phyloP scores from a whole-genome alignment of 37 sponge, comb jelly and placozoan genomes.

The Agelas oroides region DNA sequence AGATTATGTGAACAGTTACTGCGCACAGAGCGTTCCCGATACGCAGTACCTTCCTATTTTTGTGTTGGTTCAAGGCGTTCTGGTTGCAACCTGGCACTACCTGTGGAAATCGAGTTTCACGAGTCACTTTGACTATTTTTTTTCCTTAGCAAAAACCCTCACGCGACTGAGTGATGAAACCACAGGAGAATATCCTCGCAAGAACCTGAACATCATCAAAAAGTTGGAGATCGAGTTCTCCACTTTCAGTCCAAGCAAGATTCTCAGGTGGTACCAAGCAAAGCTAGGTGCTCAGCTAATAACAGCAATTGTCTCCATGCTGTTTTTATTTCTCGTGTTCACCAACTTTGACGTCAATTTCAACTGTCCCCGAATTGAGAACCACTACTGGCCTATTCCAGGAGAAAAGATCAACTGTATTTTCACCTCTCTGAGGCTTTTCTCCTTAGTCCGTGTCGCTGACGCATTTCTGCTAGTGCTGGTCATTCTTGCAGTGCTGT shows the following conservation, averaged over 20 bases:
- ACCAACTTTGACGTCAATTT: slow-evolving; percentile 49
- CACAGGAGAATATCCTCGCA: slow-evolving; percentile 36
- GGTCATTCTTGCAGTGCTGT: neutral
- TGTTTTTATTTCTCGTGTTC: slow-evolving; percentile 31
- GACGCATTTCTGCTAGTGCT: slow-evolving; percentile 38
- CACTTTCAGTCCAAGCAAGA: slow-evolving; percentile 13
- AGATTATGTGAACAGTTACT: slow-evolving; percentile 49
- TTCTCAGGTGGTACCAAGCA: slow-evolving; percentile 29
- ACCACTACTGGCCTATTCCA: neutral
- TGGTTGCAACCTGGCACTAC: slow-evolving; percentile 38
- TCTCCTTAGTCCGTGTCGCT: slow-evolving; percentile 14
- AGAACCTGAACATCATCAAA: slow-evolving; percentile 19
- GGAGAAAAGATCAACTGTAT: slow-evolving; percentile 20
- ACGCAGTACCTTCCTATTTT: slow-evolving; percentile 49
- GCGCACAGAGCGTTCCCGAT: slow-evolving; percentile 27
- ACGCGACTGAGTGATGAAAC: slow-evolving; percentile 42
- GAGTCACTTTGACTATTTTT: slow-evolving; percentile 50
- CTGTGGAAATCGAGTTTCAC: slow-evolving; percentile 50
- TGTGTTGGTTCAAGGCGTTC: slow-evolving; percentile 32
- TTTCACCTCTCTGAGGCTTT: slow-evolving; percentile 42
- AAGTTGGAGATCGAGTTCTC: slow-evolving; percentile 24
- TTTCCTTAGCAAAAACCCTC: slow-evolving; percentile 29
- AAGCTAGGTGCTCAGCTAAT: slow-evolving; percentile 38
- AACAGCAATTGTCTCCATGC: slow-evolving; percentile 19
- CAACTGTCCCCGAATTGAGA: slow-evolving; percentile 30